phyloP scores from a whole-genome alignment of 2,113 vertebrate genomes.

The Podocnemis expansa region DNA sequence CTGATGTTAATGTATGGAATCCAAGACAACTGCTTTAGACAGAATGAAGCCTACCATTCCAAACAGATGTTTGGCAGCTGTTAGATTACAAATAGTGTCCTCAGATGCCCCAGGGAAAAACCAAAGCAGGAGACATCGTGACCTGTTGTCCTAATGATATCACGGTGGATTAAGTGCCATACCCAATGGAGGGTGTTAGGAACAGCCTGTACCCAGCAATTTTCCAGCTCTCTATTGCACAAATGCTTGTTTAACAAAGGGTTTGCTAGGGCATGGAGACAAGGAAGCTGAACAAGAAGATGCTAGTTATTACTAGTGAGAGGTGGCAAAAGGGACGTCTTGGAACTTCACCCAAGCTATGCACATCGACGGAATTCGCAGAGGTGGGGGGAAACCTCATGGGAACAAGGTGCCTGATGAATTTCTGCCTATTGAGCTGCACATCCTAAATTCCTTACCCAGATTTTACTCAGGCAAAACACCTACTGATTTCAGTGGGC shows the following conservation, averaged over 20 bases:
- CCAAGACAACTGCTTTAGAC: neutral
- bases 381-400: no score
- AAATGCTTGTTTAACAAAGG: neutral
- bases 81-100: conserved; percentile 5
- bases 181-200: neutral
- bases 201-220: neutral
- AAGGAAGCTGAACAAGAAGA: neutral
- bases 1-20: fast-evolving
- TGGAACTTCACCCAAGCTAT: neutral
- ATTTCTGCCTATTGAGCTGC: neutral
- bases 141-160: neutral
- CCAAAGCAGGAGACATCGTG: fast-evolving
- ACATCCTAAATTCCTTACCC: neutral
- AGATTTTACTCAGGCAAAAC: neutral
- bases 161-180: no score
- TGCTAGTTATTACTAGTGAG: neutral
- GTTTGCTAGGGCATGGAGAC: no score
- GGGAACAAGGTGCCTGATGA: neutral
- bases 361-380: neutral
- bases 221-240: neutral
- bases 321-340: neutral
- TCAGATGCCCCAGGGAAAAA: neutral
- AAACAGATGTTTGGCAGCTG: conserved; percentile 38
- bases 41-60: neutral
- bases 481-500: neutral